phyloP scores from a whole-genome alignment of 1,140 invertebrate genomes.

The Chionoecetes opilio region DNA sequence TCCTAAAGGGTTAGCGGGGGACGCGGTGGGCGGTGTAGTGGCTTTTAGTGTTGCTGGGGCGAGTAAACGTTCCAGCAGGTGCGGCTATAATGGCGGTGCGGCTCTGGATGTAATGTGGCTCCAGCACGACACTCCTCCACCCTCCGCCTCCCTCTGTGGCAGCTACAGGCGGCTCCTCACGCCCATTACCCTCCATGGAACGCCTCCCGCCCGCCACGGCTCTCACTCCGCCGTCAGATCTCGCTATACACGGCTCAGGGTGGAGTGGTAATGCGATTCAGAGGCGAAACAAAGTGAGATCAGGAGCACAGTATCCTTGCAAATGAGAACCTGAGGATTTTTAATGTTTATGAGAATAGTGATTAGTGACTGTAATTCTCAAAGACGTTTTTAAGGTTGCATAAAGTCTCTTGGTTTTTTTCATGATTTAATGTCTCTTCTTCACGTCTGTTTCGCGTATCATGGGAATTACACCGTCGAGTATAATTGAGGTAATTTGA shows the following conservation, averaged over 20 bases:
- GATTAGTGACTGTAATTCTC: too few relatives aligned
- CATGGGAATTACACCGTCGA: too few relatives aligned
- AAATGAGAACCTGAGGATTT: too few relatives aligned
- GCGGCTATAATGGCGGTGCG: constrained; percentile 48
- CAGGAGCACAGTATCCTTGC: background rate
- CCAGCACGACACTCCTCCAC: constrained; percentile 46
- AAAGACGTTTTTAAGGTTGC: too few relatives aligned
- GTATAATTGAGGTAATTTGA: too few relatives aligned
- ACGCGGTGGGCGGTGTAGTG: constrained; percentile 62
- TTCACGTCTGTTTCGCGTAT: too few relatives aligned
- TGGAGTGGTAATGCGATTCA: background rate
- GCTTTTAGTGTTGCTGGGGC: constrained; percentile 73
- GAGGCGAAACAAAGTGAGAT: background rate
- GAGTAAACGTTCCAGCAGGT: constrained; percentile 53
- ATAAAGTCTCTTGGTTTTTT: too few relatives aligned
- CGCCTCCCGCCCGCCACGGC: background rate
- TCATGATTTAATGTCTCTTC: too few relatives aligned
- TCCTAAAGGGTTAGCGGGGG: constrained; percentile 59
- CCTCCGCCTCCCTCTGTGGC: constrained; percentile 33
- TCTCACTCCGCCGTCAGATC: background rate
- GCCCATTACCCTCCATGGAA: background rate
- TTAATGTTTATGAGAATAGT: too few relatives aligned
- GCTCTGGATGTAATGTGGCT: constrained; percentile 56
- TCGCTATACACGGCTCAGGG: background rate
- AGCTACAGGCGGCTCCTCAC: constrained; percentile 13